Conservation (phyloP, 2,888 invertebrate genomes). For the Gymnosoma rotundatum region DNA sequence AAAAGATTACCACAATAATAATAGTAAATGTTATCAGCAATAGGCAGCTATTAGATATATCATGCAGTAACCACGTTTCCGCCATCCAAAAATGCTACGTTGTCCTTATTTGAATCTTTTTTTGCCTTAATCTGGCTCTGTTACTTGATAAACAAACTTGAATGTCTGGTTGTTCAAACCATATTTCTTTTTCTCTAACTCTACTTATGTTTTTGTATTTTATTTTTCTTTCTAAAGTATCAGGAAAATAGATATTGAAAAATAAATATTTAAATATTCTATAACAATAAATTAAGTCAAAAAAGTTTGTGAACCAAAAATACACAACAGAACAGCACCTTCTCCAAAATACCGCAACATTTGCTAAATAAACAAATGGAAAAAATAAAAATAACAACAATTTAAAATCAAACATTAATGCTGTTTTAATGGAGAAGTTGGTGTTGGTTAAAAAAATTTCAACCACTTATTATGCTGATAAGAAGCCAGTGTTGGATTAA, state of each 20-base stretch:
- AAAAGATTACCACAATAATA: too few relatives aligned
- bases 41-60: too few relatives aligned
- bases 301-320: slow-evolving; percentile 5
- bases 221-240: background rate
- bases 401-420: slow-evolving; percentile 17
- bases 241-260: too few relatives aligned
- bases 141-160: too few relatives aligned
- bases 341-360: slow-evolving; percentile 19
- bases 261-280: slow-evolving; percentile 8
- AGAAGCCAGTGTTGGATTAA: background rate
- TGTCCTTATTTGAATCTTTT: slow-evolving; percentile 1
- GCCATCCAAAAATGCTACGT: background rate
- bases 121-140: slow-evolving; percentile 25
- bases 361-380: background rate
- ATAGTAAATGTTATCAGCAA: too few relatives aligned
- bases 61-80: too few relatives aligned
- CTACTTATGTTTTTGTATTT: background rate
- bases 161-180: background rate
- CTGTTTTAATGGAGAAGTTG: slow-evolving; percentile 3
- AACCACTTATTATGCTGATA: background rate
- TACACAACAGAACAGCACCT: slow-evolving; percentile 13
- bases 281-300: background rate
- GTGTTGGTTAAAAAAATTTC: background rate
- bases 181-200: background rate
- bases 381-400: too few relatives aligned